Conservation (phyloP, 2,888 invertebrate genomes). For the Koerneria pararmatus region DNA sequence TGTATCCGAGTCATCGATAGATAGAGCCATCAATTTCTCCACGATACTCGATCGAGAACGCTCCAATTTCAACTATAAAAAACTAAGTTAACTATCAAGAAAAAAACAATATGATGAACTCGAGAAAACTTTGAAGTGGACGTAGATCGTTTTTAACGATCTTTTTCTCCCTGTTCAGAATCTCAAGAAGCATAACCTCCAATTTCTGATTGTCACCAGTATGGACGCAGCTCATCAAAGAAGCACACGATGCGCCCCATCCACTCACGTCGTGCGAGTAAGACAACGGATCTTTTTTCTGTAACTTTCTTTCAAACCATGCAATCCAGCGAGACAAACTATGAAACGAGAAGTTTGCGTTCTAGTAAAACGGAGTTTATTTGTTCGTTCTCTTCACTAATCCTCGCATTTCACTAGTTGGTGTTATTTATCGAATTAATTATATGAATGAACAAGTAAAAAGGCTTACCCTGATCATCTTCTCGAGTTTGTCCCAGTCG, state of each 20-base stretch:
- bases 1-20: conserved; percentile 70
- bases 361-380: too few species aligned
- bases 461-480: conserved; percentile 12
- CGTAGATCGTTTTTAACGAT: too few species aligned
- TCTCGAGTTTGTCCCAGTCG: conserved; percentile 75
- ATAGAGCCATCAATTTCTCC: conserved; percentile 70
- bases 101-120: too few species aligned
- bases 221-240: conserved; percentile 13
- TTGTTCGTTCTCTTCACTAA: too few species aligned
- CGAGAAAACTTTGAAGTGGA: too few species aligned
- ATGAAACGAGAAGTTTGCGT: background rate
- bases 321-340: background rate
- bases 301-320: background rate
- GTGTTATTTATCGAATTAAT: too few species aligned
- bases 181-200: too few species aligned
- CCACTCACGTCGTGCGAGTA: conserved; percentile 1
- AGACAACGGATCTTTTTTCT: background rate
- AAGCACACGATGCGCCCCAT: conserved; percentile 21
- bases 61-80: conserved; percentile 45
- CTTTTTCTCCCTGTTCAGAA: too few species aligned
- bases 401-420: too few species aligned
- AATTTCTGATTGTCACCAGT: too few species aligned
- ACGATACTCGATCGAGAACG: conserved; percentile 61
- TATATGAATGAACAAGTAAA: background rate
- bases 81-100: too few species aligned